Evolutionary conservation across 2,113 vertebrate species (phyloP).

Genomic region (Myrmecobius fasciatus): DNA sequence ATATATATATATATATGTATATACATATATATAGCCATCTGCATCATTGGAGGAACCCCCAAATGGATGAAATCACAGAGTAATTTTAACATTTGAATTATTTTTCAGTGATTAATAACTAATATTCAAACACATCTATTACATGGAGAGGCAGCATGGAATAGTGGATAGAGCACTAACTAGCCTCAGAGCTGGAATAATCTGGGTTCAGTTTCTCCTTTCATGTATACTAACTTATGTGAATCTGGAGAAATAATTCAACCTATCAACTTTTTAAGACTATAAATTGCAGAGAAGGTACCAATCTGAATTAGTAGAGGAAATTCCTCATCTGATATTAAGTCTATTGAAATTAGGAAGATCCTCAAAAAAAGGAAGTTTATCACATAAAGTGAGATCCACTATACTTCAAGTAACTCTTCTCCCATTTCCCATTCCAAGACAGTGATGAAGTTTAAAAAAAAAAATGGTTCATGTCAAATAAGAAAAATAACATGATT

Average conservation of each 20-base stretch:
- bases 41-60: neutral
- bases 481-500: neutral
- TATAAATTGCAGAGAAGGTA: neutral
- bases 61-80: neutral
- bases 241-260: neutral
- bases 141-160: neutral
- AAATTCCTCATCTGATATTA: neutral
- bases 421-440: neutral
- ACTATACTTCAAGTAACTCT: neutral
- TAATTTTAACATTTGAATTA: neutral
- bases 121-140: neutral
- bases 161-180: neutral
- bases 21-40: neutral
- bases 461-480: neutral
- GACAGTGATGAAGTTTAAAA: neutral
- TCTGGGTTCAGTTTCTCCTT: neutral
- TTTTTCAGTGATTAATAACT: neutral
- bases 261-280: neutral
- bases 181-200: neutral
- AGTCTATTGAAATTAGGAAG: neutral
- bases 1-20: too few species aligned
- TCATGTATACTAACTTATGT: neutral
- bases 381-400: neutral
- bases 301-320: neutral
- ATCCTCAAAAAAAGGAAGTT: neutral